Evolutionary conservation across 2,888 invertebrate species (phyloP).

Genomic region (Sclerodermus sp.): DNA sequence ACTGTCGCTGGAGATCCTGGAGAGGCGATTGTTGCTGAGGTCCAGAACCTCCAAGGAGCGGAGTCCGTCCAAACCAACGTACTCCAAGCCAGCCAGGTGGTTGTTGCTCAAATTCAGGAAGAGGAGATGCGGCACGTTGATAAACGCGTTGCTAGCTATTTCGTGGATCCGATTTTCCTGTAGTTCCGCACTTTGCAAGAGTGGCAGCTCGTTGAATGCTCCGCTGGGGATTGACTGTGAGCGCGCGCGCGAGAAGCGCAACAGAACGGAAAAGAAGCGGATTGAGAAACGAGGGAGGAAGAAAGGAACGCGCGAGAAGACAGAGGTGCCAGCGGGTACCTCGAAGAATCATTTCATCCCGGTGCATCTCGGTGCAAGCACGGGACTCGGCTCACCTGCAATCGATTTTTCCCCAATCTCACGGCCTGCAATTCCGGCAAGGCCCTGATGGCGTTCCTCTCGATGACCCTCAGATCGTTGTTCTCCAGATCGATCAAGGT

Average conservation of each 20-base stretch:
- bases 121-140: conserved; percentile 75
- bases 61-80: conserved; percentile 73
- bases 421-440: conserved; percentile 72
- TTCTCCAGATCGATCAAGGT: conserved; percentile 78
- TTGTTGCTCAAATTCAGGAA: conserved; percentile 84
- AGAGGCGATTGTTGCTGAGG: conserved; percentile 77
- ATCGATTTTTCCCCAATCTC: conserved; percentile 69
- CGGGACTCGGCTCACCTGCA: conserved; percentile 67
- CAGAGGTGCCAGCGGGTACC: no score
- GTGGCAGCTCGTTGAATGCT: conserved; percentile 76
- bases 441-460: conserved; percentile 71
- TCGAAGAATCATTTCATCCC: no score
- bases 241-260: neutral
- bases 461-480: conserved; percentile 76
- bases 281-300: neutral
- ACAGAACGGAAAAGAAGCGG: neutral
- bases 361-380: no score
- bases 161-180: conserved; percentile 78
- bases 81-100: conserved; percentile 73
- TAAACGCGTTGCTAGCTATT: conserved; percentile 75
- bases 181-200: conserved; percentile 73
- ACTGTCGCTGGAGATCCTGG: conserved; percentile 66
- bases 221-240: conserved; percentile 66
- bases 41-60: conserved; percentile 83
- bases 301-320: neutral